These are phyloP conservation scores for Watsonalla cultraria DNA, from an alignment of 2,888 invertebrate genomes.

Conservation along the genomic window DNA sequence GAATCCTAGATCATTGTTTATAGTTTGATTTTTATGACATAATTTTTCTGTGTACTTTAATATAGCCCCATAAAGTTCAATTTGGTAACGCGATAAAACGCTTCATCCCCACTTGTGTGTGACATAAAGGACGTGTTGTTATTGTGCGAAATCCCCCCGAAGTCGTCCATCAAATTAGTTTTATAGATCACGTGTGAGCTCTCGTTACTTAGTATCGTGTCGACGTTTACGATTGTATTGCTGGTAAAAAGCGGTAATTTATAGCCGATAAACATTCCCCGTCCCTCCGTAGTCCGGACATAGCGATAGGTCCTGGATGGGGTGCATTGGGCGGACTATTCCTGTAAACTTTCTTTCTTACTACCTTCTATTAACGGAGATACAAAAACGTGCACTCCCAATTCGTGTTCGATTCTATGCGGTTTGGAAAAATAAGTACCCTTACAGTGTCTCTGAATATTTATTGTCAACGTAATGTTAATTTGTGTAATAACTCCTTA, in stretches of 20 bases:
- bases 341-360: no score
- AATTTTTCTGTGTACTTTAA: no score
- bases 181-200: conserved; percentile 8
- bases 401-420: no score
- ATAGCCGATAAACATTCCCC: conserved; percentile 27
- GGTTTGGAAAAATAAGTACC: no score
- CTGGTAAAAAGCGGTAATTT: conserved; percentile 30
- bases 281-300: conserved; percentile 2
- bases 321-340: neutral
- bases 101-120: neutral
- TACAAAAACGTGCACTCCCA: no score
- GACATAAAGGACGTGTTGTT: neutral
- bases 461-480: no score
- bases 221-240: conserved; percentile 29
- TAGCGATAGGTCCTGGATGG: neutral
- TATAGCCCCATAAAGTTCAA: neutral
- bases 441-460: no score
- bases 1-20: no score
- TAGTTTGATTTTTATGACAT: no score
- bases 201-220: conserved; percentile 28
- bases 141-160: neutral
- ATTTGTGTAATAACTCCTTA: no score
- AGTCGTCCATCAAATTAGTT: conserved; percentile 4
- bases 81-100: neutral
- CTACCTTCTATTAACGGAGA: no score